Evolutionary conservation across 1,140 invertebrate genomes (phyloP), one percentile per base, ranked within the genome.

Genomic region (Hyles euphorbiae): DNA sequence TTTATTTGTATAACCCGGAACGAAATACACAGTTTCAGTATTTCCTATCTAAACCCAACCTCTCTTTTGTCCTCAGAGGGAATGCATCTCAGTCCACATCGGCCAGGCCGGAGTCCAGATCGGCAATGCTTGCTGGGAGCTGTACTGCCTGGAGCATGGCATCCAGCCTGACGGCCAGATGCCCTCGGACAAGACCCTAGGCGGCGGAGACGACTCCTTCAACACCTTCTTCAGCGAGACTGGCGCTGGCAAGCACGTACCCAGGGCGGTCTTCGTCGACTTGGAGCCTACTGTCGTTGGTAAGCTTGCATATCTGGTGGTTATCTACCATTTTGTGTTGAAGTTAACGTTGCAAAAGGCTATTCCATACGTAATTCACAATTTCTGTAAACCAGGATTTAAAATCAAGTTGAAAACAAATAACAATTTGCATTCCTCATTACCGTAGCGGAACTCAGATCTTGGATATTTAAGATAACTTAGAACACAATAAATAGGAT

Each of bases 31-130:
- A n/a, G n/a, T n/a, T n/a, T n/a, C n/a, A 22, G 22, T 22, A 22
- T 22, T 22, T 22, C 22, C 2, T 22, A 22, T 22, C 22, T 22
- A 22, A 22, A 22, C 22, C 22, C 22, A 22, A 22, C 0, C 5
- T 40, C 36, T 36, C 3, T 34, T 12, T 57, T 40, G 46, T 60
- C 63, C 78, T 53, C 81, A 93, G 93, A 92, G 93, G 89, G 96
- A 97, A 91, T 95, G 95, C 77, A 95, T 97, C 73, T 96, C 94
- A 69, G 92, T 97, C 63, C 96, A 97, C 86, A 93, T 97, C 72
- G 96, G 96, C 49, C 96, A 97, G 89, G 96, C 96, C 60, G 96
- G 96, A 51, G 95, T 96, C 3, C 96, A 97, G 89, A 96, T 97
- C 78, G 96, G 96, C 64, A 96, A 96, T 81, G 95, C 95, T 54